Evolutionary conservation across 2,113 vertebrate species (phyloP).

Genomic region (Nycticryphes semicollaris): DNA sequence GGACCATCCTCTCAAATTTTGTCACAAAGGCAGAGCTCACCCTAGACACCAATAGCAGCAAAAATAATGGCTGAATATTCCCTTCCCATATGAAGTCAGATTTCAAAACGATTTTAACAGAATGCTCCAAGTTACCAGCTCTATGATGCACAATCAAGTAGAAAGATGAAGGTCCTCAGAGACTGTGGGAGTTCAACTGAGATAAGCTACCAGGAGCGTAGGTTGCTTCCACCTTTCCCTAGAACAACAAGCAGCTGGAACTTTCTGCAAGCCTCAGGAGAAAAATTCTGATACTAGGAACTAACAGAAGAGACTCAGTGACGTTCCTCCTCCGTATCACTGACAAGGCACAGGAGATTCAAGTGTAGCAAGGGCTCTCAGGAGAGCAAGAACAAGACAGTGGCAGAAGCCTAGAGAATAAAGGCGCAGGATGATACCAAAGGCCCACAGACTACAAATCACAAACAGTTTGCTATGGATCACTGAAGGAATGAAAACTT

Average conservation of each 20-base stretch:
- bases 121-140: not conserved
- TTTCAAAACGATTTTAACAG: not conserved
- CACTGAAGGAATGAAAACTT: not conserved
- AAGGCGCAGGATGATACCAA: not conserved
- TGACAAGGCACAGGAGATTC: not conserved
- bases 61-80: not conserved
- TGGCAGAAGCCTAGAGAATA: not conserved
- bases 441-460: not conserved
- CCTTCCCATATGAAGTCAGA: not conserved
- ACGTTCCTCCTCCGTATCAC: not conserved
- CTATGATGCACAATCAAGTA: not conserved
- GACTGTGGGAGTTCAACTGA: not conserved
- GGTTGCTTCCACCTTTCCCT: not conserved
- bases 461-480: not conserved
- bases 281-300: not conserved
- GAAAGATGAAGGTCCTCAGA: not conserved
- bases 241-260: not conserved
- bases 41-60: not conserved
- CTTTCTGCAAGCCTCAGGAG: not conserved
- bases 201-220: not conserved
- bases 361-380: not conserved
- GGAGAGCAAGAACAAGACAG: not conserved
- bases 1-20: not conserved
- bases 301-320: not conserved
- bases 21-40: not conserved